A percentile compares a stretch with the other conserved stretches of the same genome.
Conservation (phyloP, 2,113 vertebrate species). For the Oryzias melastigma region DNA sequence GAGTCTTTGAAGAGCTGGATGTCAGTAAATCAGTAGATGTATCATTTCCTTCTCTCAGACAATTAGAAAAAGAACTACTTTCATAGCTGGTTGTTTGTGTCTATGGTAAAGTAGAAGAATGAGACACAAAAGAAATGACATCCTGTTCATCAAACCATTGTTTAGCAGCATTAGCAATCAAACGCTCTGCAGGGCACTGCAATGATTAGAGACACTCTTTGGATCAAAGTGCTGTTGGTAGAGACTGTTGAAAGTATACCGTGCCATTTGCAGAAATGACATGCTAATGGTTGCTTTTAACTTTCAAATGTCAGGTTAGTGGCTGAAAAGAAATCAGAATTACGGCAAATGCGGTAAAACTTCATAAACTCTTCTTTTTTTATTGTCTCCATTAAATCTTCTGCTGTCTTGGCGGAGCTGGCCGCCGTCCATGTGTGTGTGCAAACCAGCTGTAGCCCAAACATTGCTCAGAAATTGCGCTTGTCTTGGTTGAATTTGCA, state of each 20-base stretch:
- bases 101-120: not conserved
- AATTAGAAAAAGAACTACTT: not conserved
- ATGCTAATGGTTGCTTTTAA: conserved; percentile 28
- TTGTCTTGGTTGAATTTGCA: conserved; percentile 59
- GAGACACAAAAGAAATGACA: not conserved
- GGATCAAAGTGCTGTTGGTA: not conserved
- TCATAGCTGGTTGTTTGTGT: not conserved
- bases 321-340: conserved; percentile 20
- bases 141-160: conserved; percentile 1
- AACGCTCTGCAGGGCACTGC: not conserved
- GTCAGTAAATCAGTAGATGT: too few species aligned
- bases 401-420: conserved; percentile 4
- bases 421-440: not conserved
- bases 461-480: conserved; percentile 46
- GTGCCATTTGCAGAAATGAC: conserved; percentile 18
- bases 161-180: not conserved
- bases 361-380: not conserved
- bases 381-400: conserved; percentile 19
- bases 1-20: too few species aligned
- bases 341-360: conserved; percentile 13
- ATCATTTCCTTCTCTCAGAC: too few species aligned
- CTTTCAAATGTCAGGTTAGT: conserved; percentile 11
- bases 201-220: conserved; percentile 9
- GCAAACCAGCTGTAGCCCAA: conserved; percentile 28
- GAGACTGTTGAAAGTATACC: conserved; percentile 1